Evolutionary conservation across 2,797 vertebrate genomes (phyloP), one percentile per base, ranked within the genome.

Genomic region (Galaxias olidus): DNA sequence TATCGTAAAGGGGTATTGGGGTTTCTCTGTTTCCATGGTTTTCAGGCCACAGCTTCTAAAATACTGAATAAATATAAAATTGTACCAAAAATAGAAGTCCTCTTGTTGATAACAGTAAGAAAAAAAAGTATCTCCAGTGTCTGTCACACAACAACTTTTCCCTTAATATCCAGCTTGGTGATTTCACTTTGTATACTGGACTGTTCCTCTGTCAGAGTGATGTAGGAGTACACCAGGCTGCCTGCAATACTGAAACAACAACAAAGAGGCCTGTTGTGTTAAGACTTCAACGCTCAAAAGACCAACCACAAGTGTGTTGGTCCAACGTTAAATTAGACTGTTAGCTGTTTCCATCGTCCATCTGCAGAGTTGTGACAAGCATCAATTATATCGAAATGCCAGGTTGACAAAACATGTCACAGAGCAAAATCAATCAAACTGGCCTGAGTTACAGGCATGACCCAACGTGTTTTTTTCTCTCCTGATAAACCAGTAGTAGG

Each of bases 221-320:
- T 96, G 86, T 97, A 97, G 5, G 97, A 98, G 66, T 99, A 98
- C 17, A 96, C 94, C 85, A 99, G 89, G 82, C 97, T 99, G 52
- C 96, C 97, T 0, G 94, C 94, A 82, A 99, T 98, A 73, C 97
- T 98, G 77, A 18, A 73, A 46, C 18, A 53, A 72, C 47, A 13
- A 76, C 58, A 82, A 59, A 69, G 4, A 74, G 14, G n/a, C 43
- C 14, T 14, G 14, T 8, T 0, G 4, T 10, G 57, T 62, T 40
- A 59, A 47, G n/a, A 40, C 41, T 4, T 11, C 0, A 45, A 8
- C 53, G 52, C 49, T 14, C 13, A 60, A 11, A 58, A 45, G 9
- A 46, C 15, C 59, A 48, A 41, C 30, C 30, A 6, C 30, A 30
- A 30, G 30, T 30, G 30, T 30, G 30, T 30, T 30, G 30, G 30